Conservation (phyloP, 2,888 invertebrate species). For the Colletes collaris region DNA sequence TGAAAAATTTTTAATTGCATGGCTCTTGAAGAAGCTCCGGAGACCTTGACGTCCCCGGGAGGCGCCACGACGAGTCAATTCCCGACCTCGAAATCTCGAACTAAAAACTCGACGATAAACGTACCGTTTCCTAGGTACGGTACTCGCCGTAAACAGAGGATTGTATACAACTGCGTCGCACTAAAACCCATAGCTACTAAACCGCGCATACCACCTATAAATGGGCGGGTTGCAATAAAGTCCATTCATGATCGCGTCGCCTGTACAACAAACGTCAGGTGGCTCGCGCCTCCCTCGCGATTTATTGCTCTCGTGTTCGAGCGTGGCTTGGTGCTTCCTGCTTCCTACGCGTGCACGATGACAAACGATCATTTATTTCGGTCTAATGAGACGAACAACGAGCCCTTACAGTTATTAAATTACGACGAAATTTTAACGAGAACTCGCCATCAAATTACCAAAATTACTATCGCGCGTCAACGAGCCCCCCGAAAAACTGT, state of each 20-base stretch:
- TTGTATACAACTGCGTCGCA: slow-evolving; percentile 68
- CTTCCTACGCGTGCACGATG: slow-evolving; percentile 31
- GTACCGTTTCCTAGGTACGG: slow-evolving; percentile 48
- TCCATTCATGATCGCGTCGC: slow-evolving; percentile 76
- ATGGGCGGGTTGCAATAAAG: slow-evolving; percentile 75
- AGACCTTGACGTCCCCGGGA: background rate
- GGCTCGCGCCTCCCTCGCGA: slow-evolving; percentile 69
- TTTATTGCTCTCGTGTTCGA: slow-evolving; percentile 64
- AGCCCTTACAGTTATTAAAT: background rate
- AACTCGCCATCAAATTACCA: too few relatives aligned
- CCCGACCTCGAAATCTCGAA: slow-evolving; percentile 38
- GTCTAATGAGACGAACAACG: too few relatives aligned
- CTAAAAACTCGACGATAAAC: slow-evolving; percentile 57
- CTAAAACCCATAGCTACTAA: slow-evolving; percentile 75
- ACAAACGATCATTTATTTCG: background rate
- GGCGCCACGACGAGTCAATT: slow-evolving; percentile 34
- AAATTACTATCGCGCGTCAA: too few relatives aligned
- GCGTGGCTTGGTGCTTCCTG: slow-evolving; percentile 50
- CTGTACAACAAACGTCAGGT: slow-evolving; percentile 68
- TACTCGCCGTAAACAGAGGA: slow-evolving; percentile 69
- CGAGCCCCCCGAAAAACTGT: too few relatives aligned
- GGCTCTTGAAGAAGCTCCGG: too few relatives aligned
- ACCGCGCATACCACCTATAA: slow-evolving; percentile 73
- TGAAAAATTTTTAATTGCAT: too few relatives aligned
- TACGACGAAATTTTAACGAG: too few relatives aligned